These are phyloP conservation scores for Adineta ricciae DNA, from an alignment of 2,888 invertebrate species.

Conservation along the genomic window DNA sequence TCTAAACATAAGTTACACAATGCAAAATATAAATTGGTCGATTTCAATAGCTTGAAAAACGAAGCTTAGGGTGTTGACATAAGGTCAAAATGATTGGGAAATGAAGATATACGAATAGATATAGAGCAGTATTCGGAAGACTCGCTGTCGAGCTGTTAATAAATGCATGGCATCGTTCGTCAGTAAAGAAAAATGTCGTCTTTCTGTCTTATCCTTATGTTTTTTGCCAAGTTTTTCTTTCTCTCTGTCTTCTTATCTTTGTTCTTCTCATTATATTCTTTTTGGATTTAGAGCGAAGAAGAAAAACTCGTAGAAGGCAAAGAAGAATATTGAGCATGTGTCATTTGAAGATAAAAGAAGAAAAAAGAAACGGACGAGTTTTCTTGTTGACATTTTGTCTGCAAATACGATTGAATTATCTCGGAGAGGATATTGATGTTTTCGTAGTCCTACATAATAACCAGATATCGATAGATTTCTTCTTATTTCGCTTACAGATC, in stretches of 20 bases:
- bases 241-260: background rate
- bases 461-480: no score
- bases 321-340: background rate
- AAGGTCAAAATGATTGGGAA: background rate
- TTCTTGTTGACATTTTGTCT: background rate
- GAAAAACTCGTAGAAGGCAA: background rate
- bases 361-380: background rate
- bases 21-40: no score
- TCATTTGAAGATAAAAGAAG: background rate
- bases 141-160: background rate
- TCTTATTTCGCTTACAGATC: no score
- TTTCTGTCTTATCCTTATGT: background rate
- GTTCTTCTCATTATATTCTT: background rate
- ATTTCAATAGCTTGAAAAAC: no score
- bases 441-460: no score
- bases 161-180: background rate
- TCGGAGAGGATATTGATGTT: no score
- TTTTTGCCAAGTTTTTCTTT: background rate
- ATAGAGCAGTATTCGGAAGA: background rate
- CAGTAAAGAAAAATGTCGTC: background rate
- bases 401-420: background rate
- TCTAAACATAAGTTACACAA: background rate
- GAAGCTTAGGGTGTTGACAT: no score
- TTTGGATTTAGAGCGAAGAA: background rate
- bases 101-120: background rate